Percentiles rank a stretch among this genome's conserved stretches.
These are phyloP conservation scores for Perca flavescens DNA, from an alignment of 2,113 vertebrate genomes.

Conservation along the genomic window DNA sequence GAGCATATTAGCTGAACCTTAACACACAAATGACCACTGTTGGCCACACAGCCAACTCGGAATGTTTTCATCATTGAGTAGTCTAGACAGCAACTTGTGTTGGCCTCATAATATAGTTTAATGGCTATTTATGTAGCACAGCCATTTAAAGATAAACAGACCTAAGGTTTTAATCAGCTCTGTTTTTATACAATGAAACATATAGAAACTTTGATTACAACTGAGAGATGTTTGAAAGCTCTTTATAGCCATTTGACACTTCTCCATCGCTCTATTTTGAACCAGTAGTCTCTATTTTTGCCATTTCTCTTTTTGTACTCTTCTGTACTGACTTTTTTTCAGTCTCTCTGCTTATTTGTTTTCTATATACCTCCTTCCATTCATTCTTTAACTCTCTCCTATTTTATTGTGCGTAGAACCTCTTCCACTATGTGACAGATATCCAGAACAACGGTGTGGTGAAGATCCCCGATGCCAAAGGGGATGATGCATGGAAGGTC, in stretches of 20 bases:
- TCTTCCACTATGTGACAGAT: slow-evolving; percentile 98
- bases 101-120: slow-evolving; percentile 46
- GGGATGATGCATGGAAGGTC: slow-evolving; percentile 98
- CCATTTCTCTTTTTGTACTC: neutral
- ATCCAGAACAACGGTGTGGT: slow-evolving; percentile 96
- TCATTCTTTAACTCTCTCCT: neutral
- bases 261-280: neutral
- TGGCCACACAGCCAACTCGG: slow-evolving; percentile 44
- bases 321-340: neutral
- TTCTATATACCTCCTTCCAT: neutral
- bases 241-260: no score
- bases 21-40: slow-evolving; percentile 52
- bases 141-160: slow-evolving; percentile 25
- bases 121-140: slow-evolving; percentile 36
- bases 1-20: slow-evolving; percentile 58
- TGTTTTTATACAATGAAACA: slow-evolving; percentile 17
- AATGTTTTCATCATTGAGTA: slow-evolving; percentile 50
- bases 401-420: slow-evolving; percentile 84
- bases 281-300: neutral
- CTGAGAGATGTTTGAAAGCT: neutral
- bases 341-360: neutral
- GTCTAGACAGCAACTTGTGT: slow-evolving; percentile 23
- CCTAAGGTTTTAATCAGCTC: slow-evolving; percentile 10
- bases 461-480: slow-evolving; percentile 97
- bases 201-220: slow-evolving; percentile 28